These are phyloP conservation scores for Oryctolagus cuniculus DNA, from an alignment of 2,113 vertebrate genomes.

Conservation along the genomic window mOryCun1.1 NC_091436.1:42018501-42019000, in stretches of 20 bases:
- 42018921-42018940: neutral
- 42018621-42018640: neutral
- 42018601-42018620: neutral
- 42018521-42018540: neutral
- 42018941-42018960: neutral
- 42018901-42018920: neutral
- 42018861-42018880: neutral
- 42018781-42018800: neutral
- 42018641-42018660: neutral
- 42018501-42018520: neutral
- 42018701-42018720: neutral
- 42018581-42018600: neutral
- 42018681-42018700: neutral
- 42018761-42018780: neutral
- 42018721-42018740: neutral
- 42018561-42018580: neutral
- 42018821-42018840: neutral
- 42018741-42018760: neutral
- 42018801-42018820: neutral
- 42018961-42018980: neutral
- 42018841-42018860: neutral
- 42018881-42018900: neutral
- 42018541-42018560: neutral
- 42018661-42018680: neutral
- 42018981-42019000: neutral